Base-by-base conservation (phyloP, 1,140 invertebrate species). In the Drosophila tropicalis region DNA sequence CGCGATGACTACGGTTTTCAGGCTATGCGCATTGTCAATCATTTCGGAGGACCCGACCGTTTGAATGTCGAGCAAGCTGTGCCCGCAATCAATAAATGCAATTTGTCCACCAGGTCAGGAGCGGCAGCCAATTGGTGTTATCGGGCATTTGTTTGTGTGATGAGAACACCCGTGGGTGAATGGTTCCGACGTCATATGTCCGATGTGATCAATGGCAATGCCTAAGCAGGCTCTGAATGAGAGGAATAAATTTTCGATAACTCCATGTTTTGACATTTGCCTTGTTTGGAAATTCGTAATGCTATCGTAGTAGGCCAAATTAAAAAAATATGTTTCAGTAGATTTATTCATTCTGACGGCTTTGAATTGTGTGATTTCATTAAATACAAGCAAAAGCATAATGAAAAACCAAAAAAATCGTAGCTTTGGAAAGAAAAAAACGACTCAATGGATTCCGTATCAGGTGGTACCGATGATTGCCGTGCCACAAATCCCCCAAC, bases 251-350 rank as follows among this genome's bases (percentile, higher is more conserved):
- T 5, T n/a, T 40, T 3, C 9, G 32, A 47, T 25, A 12, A 12
- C 19, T 4, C 19, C 4, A 5, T 29, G 29, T 29, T 29, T 5
- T 29, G 29, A 29, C 29, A 5, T 1, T 7, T 22, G 2, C 13
- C 10, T 0, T 5, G 9, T 58, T 34, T 4, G 29, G 17, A 71
- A 75, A 51, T n/a, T 22, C 5, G 4, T 39, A 19, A 54, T 12
- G 34, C 25, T 2, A 36, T 17, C 55, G 12, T 62, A 83, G 80
- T 80, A 81, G 81, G 79, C 81, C 66, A 84, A 84, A 85, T 77
- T 84, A 67, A 34, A 73, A 73, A 65, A 85, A 77, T 44, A 62
- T 47, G 57, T 56, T 67, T 15, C 57, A 62, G 19, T 69, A 67
- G 56, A 55, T 29, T 47, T 69, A 64, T 58, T 64, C 54, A 56